Evolutionary conservation across 2,888 invertebrate species (phyloP).

Genomic region (Dexiosoma caninum): DNA sequence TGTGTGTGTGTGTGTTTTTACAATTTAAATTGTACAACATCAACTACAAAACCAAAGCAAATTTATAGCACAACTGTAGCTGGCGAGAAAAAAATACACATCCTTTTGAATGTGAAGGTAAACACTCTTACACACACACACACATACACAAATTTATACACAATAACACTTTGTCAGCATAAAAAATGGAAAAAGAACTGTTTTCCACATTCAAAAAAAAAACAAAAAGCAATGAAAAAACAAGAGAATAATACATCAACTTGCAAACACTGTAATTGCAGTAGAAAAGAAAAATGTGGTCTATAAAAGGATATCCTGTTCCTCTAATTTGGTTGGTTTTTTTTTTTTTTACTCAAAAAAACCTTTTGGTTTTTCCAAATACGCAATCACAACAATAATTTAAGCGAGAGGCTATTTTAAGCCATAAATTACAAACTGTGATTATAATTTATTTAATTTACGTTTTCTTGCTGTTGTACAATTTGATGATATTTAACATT

Average conservation of each 20-base stretch:
- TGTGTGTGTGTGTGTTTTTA: constrained; percentile 7
- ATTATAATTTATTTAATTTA: too few species aligned
- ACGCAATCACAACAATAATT: too few species aligned
- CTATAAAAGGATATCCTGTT: constrained; percentile 21
- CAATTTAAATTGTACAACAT: constrained; percentile 48
- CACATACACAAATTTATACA: constrained; percentile 14
- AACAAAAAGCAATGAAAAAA: background rate
- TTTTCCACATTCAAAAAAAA: background rate
- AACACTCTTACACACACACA: too few species aligned
- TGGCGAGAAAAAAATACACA: constrained; percentile 16
- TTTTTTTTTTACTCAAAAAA: background rate
- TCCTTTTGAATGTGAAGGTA: background rate
- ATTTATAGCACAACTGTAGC: constrained; percentile 51
- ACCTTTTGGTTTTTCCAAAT: too few species aligned
- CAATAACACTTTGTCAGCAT: constrained; percentile 41
- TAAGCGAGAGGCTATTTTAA: too few species aligned
- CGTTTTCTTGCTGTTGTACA: too few species aligned
- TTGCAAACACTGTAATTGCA: background rate
- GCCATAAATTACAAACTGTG: too few species aligned
- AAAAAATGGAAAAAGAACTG: background rate
- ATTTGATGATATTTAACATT: too few species aligned
- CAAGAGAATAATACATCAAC: background rate
- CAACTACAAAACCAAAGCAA: constrained; percentile 53
- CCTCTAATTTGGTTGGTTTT: background rate
- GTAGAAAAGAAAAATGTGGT: background rate